A percentile compares a stretch with the other conserved stretches of the same genome.
phyloP scores from a whole-genome alignment of 2,888 invertebrate genomes.

The Parnassius smintheus region DNA sequence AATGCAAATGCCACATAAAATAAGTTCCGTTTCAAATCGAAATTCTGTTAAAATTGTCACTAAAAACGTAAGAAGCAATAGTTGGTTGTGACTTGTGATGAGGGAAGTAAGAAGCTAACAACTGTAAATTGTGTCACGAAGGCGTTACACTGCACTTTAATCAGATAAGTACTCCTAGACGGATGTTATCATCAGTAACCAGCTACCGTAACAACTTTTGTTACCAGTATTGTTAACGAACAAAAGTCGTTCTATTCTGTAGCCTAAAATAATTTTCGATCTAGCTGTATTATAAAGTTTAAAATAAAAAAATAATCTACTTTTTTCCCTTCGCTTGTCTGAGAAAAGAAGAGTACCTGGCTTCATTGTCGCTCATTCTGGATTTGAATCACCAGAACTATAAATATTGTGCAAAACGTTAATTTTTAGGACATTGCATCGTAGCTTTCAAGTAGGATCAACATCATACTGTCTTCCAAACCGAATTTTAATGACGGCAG shows the following conservation, averaged over 20 bases:
- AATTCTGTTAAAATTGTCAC: not conserved
- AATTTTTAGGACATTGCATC: too few relatives aligned
- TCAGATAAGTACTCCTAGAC: constrained; percentile 18
- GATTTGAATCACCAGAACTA: too few relatives aligned
- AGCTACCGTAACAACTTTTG: constrained; percentile 9
- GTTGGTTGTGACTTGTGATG: not conserved
- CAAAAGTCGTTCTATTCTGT: not conserved
- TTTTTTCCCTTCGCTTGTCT: too few relatives aligned
- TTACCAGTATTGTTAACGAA: not conserved
- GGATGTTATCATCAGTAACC: constrained; percentile 21
- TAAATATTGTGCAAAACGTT: too few relatives aligned
- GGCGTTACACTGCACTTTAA: constrained; percentile 19
- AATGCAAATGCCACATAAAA: not conserved
- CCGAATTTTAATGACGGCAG: too few relatives aligned
- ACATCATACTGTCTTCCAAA: too few relatives aligned
- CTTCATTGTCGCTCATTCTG: too few relatives aligned
- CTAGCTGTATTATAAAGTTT: too few relatives aligned
- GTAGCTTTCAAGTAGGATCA: too few relatives aligned
- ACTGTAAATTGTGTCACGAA: constrained; percentile 6
- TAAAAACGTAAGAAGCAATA: constrained; percentile 4
- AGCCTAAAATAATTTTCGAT: too few relatives aligned
- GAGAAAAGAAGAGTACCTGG: too few relatives aligned
- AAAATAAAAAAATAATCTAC: too few relatives aligned
- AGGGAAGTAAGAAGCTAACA: constrained; percentile 3
- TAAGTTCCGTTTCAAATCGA: not conserved